Conservation (phyloP, 2,797 vertebrate species). For the Poecilia wingei region DNA sequence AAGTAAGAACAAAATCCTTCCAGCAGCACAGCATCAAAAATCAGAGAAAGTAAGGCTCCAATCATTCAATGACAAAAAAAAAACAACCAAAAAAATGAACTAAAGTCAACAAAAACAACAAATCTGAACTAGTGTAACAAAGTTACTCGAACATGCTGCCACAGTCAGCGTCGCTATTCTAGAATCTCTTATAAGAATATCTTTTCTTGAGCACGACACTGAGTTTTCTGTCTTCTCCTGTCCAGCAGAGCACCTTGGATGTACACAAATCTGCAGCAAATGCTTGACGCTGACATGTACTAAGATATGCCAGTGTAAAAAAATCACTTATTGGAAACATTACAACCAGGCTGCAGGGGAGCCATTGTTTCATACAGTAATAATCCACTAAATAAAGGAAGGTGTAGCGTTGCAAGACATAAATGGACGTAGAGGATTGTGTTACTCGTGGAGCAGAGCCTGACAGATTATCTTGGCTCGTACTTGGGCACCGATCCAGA, state of each 20-base stretch:
- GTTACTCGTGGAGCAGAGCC: slow-evolving; percentile 47
- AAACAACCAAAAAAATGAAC: neutral
- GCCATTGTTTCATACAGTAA: slow-evolving; percentile 31
- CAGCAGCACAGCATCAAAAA: neutral
- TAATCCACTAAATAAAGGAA: slow-evolving; percentile 33
- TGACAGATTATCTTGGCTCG: slow-evolving; percentile 45
- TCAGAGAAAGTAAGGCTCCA: neutral
- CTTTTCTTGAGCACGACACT: neutral
- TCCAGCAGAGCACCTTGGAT: neutral
- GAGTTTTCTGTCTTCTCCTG: neutral
- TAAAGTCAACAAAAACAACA: neutral
- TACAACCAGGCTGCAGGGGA: slow-evolving; percentile 24
- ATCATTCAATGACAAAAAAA: neutral
- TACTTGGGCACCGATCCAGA: slow-evolving; percentile 52
- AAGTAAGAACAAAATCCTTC: neutral
- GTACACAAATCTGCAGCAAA: neutral
- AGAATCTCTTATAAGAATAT: neutral
- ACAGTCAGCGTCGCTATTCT: neutral
- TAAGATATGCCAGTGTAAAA: neutral
- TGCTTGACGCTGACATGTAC: neutral
- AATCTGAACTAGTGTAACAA: neutral
- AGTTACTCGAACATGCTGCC: neutral
- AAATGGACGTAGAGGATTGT: slow-evolving; percentile 47
- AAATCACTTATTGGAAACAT: slow-evolving; percentile 16
- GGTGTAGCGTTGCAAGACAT: slow-evolving; percentile 22